Evolutionary conservation across 2,888 invertebrate species (phyloP).

Genomic region (Pristionchus japonicus): DNA sequence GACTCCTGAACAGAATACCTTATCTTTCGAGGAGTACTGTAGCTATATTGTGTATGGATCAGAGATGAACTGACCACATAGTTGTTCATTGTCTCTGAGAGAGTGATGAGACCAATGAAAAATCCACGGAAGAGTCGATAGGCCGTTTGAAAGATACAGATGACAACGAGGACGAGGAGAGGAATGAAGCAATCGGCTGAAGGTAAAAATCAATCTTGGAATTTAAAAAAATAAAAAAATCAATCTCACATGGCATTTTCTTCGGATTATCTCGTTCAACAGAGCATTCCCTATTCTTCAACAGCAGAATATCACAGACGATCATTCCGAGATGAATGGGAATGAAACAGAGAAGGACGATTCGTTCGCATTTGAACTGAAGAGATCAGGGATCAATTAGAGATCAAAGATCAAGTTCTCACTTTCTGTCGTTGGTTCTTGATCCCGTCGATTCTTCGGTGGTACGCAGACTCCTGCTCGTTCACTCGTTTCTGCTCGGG

Average conservation of each 20-base stretch:
- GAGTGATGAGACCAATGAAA: constrained; percentile 1
- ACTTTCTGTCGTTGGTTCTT: background rate
- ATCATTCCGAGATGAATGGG: background rate
- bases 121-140: constrained; percentile 40
- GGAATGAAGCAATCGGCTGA: constrained; percentile 12
- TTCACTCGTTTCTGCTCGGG: background rate
- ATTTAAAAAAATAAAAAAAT: background rate
- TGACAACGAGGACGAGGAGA: background rate
- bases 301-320: background rate
- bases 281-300: background rate
- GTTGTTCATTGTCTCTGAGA: background rate
- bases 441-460: background rate
- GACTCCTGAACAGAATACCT: constrained; percentile 40
- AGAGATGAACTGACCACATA: background rate
- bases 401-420: background rate
- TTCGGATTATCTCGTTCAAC: background rate
- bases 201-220: background rate
- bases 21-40: background rate
- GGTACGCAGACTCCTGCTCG: background rate
- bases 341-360: background rate
- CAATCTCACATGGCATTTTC: background rate
- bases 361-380: background rate
- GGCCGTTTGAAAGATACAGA: background rate
- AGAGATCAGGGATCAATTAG: background rate
- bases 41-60: background rate